These are phyloP conservation scores for Tangara arthus DNA, from an alignment of 2,797 vertebrate genomes.

Conservation along the genomic window DNA sequence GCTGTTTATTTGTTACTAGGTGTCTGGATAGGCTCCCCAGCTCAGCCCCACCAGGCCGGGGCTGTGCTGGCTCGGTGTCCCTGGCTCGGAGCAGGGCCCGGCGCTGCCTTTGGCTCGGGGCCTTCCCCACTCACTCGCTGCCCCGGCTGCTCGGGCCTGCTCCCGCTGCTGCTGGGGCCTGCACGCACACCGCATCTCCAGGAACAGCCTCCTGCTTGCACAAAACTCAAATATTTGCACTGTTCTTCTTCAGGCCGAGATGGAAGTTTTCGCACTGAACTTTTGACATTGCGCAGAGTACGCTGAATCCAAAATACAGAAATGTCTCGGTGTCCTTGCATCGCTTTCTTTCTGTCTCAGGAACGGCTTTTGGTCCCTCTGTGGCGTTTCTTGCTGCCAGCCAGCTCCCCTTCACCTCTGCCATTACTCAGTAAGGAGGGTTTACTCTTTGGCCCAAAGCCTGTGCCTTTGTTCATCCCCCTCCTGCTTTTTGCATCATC, in stretches of 20 bases:
- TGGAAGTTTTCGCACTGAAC: background rate
- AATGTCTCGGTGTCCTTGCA: background rate
- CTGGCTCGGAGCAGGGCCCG: background rate
- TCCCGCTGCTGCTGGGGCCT: background rate
- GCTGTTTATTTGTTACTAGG: conserved; percentile 39
- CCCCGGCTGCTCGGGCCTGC: background rate
- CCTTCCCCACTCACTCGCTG: background rate
- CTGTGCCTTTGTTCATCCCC: conserved; percentile 27
- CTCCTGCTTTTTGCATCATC: conserved; percentile 26
- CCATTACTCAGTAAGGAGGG: background rate
- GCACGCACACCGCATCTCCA: background rate
- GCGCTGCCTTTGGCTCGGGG: background rate
- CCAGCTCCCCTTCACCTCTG: conserved; percentile 37
- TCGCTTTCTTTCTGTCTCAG: accelerated
- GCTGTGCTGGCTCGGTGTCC: background rate
- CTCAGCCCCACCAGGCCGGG: background rate
- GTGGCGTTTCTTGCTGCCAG: background rate
- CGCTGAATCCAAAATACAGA: background rate
- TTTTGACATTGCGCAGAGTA: background rate
- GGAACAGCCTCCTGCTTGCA: background rate
- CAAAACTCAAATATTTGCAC: background rate
- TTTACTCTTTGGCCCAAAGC: conserved; percentile 41
- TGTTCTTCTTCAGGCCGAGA: background rate
- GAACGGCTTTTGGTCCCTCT: background rate
- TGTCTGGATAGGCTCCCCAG: background rate